These are phyloP conservation scores for Struthio camelus DNA, from an alignment of 2,113 vertebrate genomes.

Conservation along the genomic window DNA sequence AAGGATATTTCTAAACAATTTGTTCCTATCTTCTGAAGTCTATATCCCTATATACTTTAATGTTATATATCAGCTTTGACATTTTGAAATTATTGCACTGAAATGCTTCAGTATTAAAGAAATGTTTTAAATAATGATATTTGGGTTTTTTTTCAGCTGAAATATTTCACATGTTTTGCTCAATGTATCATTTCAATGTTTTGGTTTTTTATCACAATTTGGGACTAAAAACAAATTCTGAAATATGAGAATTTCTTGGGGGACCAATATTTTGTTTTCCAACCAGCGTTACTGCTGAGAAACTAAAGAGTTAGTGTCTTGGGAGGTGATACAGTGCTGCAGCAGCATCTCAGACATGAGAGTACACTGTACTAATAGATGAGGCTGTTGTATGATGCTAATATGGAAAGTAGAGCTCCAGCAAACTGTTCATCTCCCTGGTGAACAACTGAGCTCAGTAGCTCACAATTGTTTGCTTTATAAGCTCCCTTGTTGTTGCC, in stretches of 20 bases:
- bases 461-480: constrained; percentile 62
- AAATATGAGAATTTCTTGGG: constrained; percentile 12
- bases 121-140: not conserved
- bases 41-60: constrained; percentile 18
- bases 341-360: not conserved
- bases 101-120: not conserved
- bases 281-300: constrained; percentile 6
- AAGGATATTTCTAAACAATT: constrained; percentile 59
- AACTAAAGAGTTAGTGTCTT: constrained; percentile 32
- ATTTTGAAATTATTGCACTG: constrained; percentile 21
- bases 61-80: constrained; percentile 42
- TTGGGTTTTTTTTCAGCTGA: not conserved
- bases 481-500: not conserved
- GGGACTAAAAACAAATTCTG: not conserved
- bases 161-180: not conserved
- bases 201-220: constrained; percentile 13
- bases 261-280: constrained; percentile 30
- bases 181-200: constrained; percentile 3
- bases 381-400: constrained; percentile 3
- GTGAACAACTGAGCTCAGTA: constrained; percentile 49
- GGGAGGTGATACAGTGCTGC: constrained; percentile 22
- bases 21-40: constrained; percentile 42
- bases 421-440: constrained; percentile 36
- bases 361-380: not conserved
- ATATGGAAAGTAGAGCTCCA: constrained; percentile 42